Evolutionary conservation across 2,888 invertebrate genomes (phyloP), one percentile per base, ranked within the genome.

Genomic region (Erynnis tages): DNA sequence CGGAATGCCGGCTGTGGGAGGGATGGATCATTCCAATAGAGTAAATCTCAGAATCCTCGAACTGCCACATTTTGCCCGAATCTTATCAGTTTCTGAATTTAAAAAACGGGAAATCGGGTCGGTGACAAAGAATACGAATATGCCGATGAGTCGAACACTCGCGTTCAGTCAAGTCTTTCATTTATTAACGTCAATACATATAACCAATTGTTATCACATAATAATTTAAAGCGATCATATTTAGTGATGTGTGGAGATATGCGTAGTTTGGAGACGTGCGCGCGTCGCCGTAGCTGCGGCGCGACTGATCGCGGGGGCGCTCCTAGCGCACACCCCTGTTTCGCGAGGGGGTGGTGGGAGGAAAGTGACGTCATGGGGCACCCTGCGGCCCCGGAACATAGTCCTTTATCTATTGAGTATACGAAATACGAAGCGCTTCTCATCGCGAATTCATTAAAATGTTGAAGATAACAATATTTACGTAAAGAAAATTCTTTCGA

Each of bases 1-100:
- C 95, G 71, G 95, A 95, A 70, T 94, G 93, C 75, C 91, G 88
- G 77, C 92, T 92, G 77, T 91, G 90, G 40, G 92, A 92, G 32
- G 92, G 92, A 67, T 92, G 92, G 61, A 84, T 94, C 95, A 96
- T 96, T 78, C 95, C 96, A 79, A 96, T 95, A 69, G 96, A 95
- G 82, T 93, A 95, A 79, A 95, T 95, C 91, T 95, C 95, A 58
- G 92, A 91, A 64, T 92, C 92, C 67, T 92, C 93, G 60, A 92
- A 91, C 73, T 92, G 91, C 93, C 93, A 94, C 93, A 93, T 93
- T 63, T 63, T 76, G 65, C 57, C 43, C 57, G 16, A 54, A 54
- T 59, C 53, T 54, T 54, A 49, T 41, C 23, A 37, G 44, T 29
- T 58, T 62, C 38, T 54, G 53, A 34, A 62, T 57, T 48, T 27